Evolutionary conservation across 2,888 invertebrate species (phyloP).

Genomic region (Leptodirus hochenwartii): DNA sequence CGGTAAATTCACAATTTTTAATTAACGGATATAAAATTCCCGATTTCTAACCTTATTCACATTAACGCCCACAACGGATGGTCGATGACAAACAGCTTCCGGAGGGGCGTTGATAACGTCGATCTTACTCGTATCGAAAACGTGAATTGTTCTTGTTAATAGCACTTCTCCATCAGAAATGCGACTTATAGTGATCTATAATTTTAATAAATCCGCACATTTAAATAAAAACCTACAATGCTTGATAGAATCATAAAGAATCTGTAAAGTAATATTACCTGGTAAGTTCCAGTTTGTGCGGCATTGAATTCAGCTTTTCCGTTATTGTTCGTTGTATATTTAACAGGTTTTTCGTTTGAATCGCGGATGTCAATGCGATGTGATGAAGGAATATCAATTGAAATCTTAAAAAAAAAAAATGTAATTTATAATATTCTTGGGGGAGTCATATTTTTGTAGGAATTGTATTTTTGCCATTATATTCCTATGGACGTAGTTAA

Average conservation of each 20-base stretch:
- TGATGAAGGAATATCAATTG: slow-evolving; percentile 40
- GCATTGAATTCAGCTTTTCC: slow-evolving; percentile 30
- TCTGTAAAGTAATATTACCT: slow-evolving; percentile 16
- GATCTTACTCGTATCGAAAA: slow-evolving; percentile 47
- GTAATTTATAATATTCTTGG: too few species aligned
- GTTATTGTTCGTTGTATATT: slow-evolving; percentile 24
- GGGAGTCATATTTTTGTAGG: too few species aligned
- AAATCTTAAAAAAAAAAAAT: too few species aligned
- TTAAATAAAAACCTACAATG: slow-evolving; percentile 2
- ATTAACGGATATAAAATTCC: too few species aligned
- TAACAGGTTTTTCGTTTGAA: slow-evolving; percentile 36
- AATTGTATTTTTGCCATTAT: too few species aligned
- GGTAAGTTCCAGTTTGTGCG: slow-evolving; percentile 36
- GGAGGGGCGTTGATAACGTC: slow-evolving; percentile 24
- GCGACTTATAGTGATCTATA: too few species aligned
- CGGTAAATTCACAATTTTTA: too few species aligned
- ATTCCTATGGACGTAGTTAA: too few species aligned
- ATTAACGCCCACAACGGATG: slow-evolving; percentile 56
- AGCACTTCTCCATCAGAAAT: slow-evolving; percentile 19
- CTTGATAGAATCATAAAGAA: background rate
- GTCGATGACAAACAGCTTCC: slow-evolving; percentile 64
- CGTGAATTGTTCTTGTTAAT: slow-evolving; percentile 35
- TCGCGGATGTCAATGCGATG: slow-evolving; percentile 45
- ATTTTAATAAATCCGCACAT: too few species aligned
- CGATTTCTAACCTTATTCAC: slow-evolving; percentile 38